These are phyloP conservation scores for Gila orcuttii DNA, from an alignment of 2,113 vertebrate species.

Conservation along the genomic window DNA sequence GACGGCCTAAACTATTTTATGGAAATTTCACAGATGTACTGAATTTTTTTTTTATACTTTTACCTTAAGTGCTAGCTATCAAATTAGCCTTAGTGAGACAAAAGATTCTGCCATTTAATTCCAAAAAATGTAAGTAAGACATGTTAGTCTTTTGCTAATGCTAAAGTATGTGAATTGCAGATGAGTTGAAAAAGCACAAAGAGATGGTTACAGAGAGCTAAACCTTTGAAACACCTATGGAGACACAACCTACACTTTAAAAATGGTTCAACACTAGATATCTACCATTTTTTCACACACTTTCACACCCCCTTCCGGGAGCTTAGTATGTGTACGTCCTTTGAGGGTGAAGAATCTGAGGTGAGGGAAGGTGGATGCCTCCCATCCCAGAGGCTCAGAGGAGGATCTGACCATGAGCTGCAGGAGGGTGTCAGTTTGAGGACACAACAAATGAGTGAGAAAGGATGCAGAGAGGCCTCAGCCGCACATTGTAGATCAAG, in stretches of 20 bases:
- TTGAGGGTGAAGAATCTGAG: slow-evolving; percentile 46
- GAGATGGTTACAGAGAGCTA: not conserved
- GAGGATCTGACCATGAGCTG: slow-evolving; percentile 6
- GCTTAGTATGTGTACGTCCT: slow-evolving; percentile 43
- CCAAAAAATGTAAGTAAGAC: too few relatives aligned
- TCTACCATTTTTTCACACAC: not conserved
- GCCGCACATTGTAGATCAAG: slow-evolving; percentile 16
- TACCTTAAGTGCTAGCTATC: too few relatives aligned
- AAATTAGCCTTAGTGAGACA: too few relatives aligned
- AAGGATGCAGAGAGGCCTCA: slow-evolving; percentile 10
- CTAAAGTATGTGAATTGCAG: too few relatives aligned
- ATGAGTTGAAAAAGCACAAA: not conserved
- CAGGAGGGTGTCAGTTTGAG: slow-evolving; percentile 41
- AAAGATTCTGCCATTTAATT: too few relatives aligned
- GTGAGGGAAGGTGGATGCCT: slow-evolving; percentile 47
- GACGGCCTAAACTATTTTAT: too few relatives aligned
- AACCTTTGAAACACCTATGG: slow-evolving; percentile 4
- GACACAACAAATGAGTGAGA: slow-evolving; percentile 46
- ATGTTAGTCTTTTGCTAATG: not conserved
- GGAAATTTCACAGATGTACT: too few relatives aligned
- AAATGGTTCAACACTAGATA: slow-evolving; percentile 32
- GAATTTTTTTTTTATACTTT: too few relatives aligned
- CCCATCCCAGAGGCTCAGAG: slow-evolving; percentile 35
- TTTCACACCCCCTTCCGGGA: slow-evolving; percentile 20
- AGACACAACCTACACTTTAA: slow-evolving; percentile 6